These are phyloP conservation scores for Marisa cornuarietis DNA, from an alignment of 1,140 invertebrate species.

Conservation along the genomic window DNA sequence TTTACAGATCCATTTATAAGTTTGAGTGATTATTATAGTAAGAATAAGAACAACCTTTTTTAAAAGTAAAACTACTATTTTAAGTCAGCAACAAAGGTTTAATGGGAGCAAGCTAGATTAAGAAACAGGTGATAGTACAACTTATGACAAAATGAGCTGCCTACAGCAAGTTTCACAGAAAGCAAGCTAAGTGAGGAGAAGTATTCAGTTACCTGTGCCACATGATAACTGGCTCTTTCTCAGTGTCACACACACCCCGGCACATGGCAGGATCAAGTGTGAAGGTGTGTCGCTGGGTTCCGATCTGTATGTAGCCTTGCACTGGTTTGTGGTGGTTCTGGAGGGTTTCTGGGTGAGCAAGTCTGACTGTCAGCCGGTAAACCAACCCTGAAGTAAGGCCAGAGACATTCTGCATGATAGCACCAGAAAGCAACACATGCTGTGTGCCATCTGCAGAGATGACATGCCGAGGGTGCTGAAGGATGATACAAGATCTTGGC, in stretches of 20 bases:
- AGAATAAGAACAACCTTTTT: too few relatives aligned
- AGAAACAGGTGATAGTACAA: too few relatives aligned
- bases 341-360: slow-evolving; percentile 20
- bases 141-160: too few relatives aligned
- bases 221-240: slow-evolving; percentile 11
- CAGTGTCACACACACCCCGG: slow-evolving; percentile 16
- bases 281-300: slow-evolving; percentile 6
- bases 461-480: not conserved
- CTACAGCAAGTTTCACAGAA: too few relatives aligned
- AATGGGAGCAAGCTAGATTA: too few relatives aligned
- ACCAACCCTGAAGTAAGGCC: not conserved
- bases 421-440: slow-evolving; percentile 12
- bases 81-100: too few relatives aligned
- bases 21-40: too few relatives aligned
- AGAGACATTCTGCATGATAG: slow-evolving; percentile 12
- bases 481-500: slow-evolving; percentile 2
- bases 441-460: slow-evolving; percentile 13
- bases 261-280: slow-evolving; percentile 20
- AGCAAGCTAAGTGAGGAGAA: too few relatives aligned
- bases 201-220: slow-evolving; percentile 29
- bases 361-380: slow-evolving; percentile 22
- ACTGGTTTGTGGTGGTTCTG: slow-evolving; percentile 18
- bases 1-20: too few relatives aligned
- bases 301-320: slow-evolving; percentile 11
- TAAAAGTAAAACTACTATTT: too few relatives aligned